phyloP scores from a whole-genome alignment of 2,888 invertebrate genomes.

The Odontothrips loti region DNA sequence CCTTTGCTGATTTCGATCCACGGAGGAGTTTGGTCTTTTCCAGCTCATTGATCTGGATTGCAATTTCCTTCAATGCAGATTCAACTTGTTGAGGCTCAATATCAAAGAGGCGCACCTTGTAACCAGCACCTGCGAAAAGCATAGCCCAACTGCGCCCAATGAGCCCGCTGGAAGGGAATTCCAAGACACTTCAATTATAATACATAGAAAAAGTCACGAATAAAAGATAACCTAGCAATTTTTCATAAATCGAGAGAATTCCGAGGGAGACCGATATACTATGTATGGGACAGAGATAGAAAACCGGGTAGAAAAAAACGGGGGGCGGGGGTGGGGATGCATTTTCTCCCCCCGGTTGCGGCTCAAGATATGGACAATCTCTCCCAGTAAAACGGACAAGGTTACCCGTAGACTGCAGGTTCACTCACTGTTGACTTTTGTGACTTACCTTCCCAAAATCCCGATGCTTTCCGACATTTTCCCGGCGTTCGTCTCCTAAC shows the following conservation, averaged over 20 bases:
- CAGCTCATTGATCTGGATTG: constrained; percentile 64
- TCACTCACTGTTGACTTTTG: neutral
- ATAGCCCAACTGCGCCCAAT: constrained; percentile 97
- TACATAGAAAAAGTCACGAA: neutral
- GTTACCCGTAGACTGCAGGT: neutral
- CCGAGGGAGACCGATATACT: neutral
- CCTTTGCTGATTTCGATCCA: constrained; percentile 65
- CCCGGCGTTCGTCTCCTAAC: neutral
- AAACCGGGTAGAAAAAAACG: neutral
- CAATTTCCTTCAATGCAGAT: constrained; percentile 68
- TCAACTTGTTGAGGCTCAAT: constrained; percentile 69
- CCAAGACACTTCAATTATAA: neutral
- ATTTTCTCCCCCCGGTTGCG: neutral
- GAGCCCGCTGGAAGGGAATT: constrained; percentile 66
- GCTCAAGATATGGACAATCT: too few species aligned
- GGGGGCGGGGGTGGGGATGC: neutral
- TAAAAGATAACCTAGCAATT: neutral
- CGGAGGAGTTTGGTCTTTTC: constrained; percentile 69
- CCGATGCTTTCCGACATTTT: neutral
- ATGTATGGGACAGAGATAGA: neutral
- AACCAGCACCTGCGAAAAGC: constrained; percentile 90
- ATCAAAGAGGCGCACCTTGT: constrained; percentile 82
- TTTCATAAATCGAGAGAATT: neutral
- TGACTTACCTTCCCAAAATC: neutral
- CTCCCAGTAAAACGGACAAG: neutral